Percentiles rank a stretch among this genome's conserved stretches.
These are phyloP conservation scores for Aphis craccivora DNA, from an alignment of 1,140 invertebrate genomes.

Conservation along the genomic window DNA sequence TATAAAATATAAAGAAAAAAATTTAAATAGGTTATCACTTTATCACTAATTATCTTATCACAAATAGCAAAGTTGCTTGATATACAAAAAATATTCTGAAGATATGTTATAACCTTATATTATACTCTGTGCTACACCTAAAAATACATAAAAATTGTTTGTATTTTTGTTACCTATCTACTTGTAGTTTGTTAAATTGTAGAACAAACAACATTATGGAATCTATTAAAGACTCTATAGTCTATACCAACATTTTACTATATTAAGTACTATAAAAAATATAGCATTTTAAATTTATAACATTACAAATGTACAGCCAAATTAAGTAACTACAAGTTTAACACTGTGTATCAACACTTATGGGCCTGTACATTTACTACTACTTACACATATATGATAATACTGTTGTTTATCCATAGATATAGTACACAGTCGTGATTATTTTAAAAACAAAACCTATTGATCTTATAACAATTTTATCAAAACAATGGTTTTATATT, in stretches of 20 bases:
- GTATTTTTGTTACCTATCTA: too few relatives aligned
- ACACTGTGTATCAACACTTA: too few relatives aligned
- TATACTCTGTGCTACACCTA: neutral
- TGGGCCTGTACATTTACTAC: too few relatives aligned
- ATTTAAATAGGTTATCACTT: constrained; percentile 27
- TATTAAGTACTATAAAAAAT: too few relatives aligned
- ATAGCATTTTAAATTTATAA: too few relatives aligned
- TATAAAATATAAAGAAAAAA: neutral
- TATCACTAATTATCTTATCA: constrained; percentile 17
- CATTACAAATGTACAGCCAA: neutral
- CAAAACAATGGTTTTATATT: too few relatives aligned
- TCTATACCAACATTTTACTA: too few relatives aligned
- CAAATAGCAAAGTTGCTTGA: neutral
- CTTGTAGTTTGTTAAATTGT: neutral
- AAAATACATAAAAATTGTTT: neutral
- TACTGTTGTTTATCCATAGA: neutral
- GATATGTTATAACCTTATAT: neutral
- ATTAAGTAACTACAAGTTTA: neutral
- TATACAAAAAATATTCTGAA: neutral
- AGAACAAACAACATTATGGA: neutral
- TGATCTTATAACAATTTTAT: neutral
- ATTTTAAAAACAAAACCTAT: neutral
- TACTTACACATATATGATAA: neutral
- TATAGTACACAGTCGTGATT: neutral
- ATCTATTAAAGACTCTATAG: neutral